A percentile compares a stretch with the other conserved stretches of the same genome.
Evolutionary conservation across 2,797 vertebrate genomes (phyloP).

Genomic region (Kryptopterus vitreolus): DNA sequence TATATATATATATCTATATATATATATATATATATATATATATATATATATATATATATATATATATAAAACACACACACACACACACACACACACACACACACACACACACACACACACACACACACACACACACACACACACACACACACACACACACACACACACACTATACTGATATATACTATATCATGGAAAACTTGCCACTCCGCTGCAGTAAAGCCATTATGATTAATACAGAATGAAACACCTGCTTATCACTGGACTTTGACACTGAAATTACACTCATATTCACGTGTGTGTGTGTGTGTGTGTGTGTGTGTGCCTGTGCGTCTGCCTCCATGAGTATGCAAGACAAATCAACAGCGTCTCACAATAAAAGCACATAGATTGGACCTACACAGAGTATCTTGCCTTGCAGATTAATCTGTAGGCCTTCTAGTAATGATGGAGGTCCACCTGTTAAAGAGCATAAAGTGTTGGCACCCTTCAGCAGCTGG

Average conservation of each 20-base stretch:
- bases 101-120: too few relatives aligned
- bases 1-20: too few relatives aligned
- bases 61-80: too few relatives aligned
- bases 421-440: background rate
- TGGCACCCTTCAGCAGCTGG: background rate
- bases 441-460: too few relatives aligned
- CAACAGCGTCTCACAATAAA: background rate
- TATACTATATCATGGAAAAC: background rate
- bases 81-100: too few relatives aligned
- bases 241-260: background rate
- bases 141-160: too few relatives aligned
- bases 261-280: background rate
- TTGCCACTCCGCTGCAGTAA: background rate
- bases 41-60: too few relatives aligned
- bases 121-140: too few relatives aligned
- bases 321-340: background rate
- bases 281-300: background rate
- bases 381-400: background rate
- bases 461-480: background rate
- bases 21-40: too few relatives aligned
- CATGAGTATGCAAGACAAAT: background rate
- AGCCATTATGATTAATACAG: background rate
- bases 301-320: slow-evolving; percentile 11
- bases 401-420: background rate
- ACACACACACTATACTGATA: too few relatives aligned